phyloP scores from a whole-genome alignment of 1,140 invertebrate species.

The Diorhabda elongata region DNA sequence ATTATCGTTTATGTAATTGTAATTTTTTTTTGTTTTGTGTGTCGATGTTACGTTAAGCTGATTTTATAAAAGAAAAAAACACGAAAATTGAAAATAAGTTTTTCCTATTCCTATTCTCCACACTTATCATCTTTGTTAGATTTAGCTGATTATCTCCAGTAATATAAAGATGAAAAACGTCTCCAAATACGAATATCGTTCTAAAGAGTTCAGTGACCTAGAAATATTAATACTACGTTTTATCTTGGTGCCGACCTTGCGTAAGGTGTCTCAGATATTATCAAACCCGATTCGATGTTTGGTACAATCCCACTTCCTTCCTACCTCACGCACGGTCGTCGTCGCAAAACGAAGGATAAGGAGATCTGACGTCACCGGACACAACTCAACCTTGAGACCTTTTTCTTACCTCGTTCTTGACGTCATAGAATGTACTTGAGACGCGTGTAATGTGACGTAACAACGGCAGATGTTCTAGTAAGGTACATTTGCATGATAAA shows the following conservation, averaged over 20 bases:
- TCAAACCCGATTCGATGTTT: neutral
- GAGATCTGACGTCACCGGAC: conserved; percentile 41
- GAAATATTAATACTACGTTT: no score
- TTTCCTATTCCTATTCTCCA: no score
- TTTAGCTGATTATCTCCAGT: no score
- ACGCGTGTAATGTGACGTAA: conserved; percentile 31
- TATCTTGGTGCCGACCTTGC: neutral
- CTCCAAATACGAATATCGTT: no score
- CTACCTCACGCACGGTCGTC: neutral
- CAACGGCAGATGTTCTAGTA: conserved; percentile 39
- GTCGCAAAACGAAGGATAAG: conserved; percentile 5
- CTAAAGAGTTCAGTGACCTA: no score
- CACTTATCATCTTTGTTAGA: no score
- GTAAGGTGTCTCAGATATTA: neutral
- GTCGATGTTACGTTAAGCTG: no score
- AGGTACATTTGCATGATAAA: conserved; percentile 42
- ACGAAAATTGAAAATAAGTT: no score
- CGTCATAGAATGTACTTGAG: conserved; percentile 14
- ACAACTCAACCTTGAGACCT: conserved; percentile 42
- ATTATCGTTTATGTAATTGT: no score
- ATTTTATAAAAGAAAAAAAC: no score
- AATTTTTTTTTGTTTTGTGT: no score
- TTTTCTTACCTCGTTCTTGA: conserved; percentile 37
- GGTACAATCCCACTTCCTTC: neutral
- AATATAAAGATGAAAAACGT: no score